Evolutionary conservation across 2,113 vertebrate genomes (phyloP).

Genomic region (Turdus rufiventris): DNA sequence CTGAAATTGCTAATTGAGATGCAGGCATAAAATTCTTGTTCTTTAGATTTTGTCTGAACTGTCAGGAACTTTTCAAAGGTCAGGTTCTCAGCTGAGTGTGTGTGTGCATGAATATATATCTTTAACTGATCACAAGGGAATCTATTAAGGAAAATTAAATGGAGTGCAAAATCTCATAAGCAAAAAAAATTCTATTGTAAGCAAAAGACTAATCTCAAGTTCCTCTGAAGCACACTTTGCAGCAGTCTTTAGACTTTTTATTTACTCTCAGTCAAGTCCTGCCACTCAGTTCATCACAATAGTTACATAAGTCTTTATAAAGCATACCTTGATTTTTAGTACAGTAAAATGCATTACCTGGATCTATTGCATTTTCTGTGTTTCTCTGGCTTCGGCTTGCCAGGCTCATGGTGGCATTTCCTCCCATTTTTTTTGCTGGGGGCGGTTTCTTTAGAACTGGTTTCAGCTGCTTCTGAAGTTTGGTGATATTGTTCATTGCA

Average conservation of each 20-base stretch:
- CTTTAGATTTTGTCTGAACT: not conserved
- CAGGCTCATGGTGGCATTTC: constrained; percentile 31
- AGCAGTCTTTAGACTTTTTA: not conserved
- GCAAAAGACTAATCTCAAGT: not conserved
- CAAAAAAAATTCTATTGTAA: not conserved
- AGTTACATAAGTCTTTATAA: not conserved
- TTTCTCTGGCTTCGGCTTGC: constrained; percentile 73
- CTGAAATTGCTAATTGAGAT: not conserved
- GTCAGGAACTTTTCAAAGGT: not conserved
- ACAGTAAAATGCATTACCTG: constrained; percentile 63
- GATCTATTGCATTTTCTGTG: constrained; percentile 53
- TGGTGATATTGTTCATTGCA: constrained; percentile 44
- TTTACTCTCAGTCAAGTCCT: not conserved
- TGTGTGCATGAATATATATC: not conserved
- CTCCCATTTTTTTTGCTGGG: constrained; percentile 43
- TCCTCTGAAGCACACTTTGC: not conserved
- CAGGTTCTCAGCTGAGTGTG: not conserved
- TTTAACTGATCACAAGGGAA: not conserved
- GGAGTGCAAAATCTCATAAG: not conserved
- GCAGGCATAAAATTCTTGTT: not conserved
- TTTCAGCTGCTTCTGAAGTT: constrained; percentile 71
- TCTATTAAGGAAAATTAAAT: not conserved
- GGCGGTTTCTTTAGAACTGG: constrained; percentile 55
- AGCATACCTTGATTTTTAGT: not conserved
- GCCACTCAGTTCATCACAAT: not conserved